Evolutionary conservation across 2,797 vertebrate genomes (phyloP).

Genomic region (Apogon talboti): DNA sequence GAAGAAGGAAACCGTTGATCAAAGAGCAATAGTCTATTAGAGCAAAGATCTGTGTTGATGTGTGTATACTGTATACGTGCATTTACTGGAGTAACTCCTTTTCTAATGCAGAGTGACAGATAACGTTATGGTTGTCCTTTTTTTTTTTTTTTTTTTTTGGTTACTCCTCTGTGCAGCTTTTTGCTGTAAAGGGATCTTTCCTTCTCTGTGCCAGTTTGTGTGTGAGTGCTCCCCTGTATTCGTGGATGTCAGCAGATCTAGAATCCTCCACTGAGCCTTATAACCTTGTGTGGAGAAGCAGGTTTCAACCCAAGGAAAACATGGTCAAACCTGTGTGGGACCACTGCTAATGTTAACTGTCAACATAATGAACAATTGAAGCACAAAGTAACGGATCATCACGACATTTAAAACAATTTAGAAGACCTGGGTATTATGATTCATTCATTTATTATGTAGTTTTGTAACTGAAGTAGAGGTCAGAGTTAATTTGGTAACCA

Average conservation of each 20-base stretch:
- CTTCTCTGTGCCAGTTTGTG: constrained; percentile 86
- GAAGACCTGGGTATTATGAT: constrained; percentile 4
- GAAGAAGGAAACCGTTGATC: constrained; percentile 85
- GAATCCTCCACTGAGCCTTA: constrained; percentile 88
- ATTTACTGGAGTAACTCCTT: constrained; percentile 86
- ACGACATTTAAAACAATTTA: not conserved
- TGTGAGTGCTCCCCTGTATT: constrained; percentile 88
- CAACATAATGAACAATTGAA: constrained; percentile 67
- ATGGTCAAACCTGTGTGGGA: constrained; percentile 90
- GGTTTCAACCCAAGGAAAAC: constrained; percentile 90
- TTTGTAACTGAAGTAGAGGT: constrained; percentile 18
- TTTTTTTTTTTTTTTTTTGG: constrained; percentile 72
- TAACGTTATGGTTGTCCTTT: constrained; percentile 91
- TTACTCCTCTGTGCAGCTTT: constrained; percentile 63
- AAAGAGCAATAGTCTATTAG: constrained; percentile 85
- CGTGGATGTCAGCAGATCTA: constrained; percentile 92
- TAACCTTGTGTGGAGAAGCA: constrained; percentile 87
- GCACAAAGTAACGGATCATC: constrained; percentile 23
- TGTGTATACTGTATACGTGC: constrained; percentile 59
- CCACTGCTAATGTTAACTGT: constrained; percentile 88
- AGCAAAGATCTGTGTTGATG: constrained; percentile 81
- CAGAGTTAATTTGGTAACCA: constrained; percentile 51
- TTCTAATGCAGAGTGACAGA: constrained; percentile 92
- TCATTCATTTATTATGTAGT: constrained; percentile 11
- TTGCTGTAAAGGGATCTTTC: constrained; percentile 46